Percentiles rank a stretch among this genome's conserved stretches.
Evolutionary conservation across 2,113 vertebrate genomes (phyloP).

Genomic region (Coreoperca whiteheadi): DNA sequence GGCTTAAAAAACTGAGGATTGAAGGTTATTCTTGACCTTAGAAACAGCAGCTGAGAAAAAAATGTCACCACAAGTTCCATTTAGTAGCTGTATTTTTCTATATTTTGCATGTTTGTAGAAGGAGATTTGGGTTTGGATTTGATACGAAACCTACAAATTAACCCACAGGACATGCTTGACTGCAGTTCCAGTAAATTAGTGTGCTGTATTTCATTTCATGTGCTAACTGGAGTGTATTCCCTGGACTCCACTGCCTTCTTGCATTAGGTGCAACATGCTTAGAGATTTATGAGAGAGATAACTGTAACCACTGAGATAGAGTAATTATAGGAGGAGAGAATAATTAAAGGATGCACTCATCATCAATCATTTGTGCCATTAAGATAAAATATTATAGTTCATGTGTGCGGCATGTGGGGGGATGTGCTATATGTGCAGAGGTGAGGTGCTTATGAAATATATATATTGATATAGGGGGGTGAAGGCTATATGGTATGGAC

Average conservation of each 20-base stretch:
- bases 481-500: conserved; percentile 18
- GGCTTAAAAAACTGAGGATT: background rate
- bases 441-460: conserved; percentile 39
- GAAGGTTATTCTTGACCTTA: background rate
- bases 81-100: background rate
- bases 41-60: background rate
- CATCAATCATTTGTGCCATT: conserved; percentile 50
- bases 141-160: conserved; percentile 2
- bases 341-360: conserved; percentile 64
- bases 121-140: background rate
- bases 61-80: background rate
- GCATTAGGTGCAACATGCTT: conserved; percentile 29
- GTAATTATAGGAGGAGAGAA: conserved; percentile 61
- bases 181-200: conserved; percentile 21
- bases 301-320: conserved; percentile 35
- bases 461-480: conserved; percentile 47
- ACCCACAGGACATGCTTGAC: conserved; percentile 1
- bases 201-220: background rate
- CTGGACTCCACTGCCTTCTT: background rate
- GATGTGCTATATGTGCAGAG: conserved; percentile 19
- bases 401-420: conserved; percentile 11
- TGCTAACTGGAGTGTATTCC: conserved; percentile 17
- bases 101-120: background rate
- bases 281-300: conserved; percentile 50
- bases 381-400: conserved; percentile 42